Conservation (phyloP, 2,113 vertebrate species). For the Epinephelus lanceolatus region DNA sequence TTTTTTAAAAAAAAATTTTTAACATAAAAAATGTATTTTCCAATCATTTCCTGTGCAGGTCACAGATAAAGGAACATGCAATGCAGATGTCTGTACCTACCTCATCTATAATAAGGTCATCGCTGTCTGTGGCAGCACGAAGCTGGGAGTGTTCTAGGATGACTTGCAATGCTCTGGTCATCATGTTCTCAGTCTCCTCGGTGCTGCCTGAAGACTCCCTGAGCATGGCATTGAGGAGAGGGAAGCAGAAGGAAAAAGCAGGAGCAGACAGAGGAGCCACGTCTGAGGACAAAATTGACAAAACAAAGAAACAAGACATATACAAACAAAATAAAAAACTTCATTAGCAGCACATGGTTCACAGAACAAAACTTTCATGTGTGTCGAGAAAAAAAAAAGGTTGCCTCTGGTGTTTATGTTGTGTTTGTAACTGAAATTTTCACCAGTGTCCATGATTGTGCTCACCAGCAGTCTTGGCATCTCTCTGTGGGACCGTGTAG, state of each 20-base stretch:
- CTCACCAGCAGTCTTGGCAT: slow-evolving; percentile 84
- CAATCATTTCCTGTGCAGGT: not conserved
- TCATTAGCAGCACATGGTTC: not conserved
- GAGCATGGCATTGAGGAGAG: slow-evolving; percentile 92
- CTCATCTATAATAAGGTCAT: slow-evolving; percentile 88
- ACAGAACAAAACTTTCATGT: not conserved
- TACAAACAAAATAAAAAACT: too few relatives aligned
- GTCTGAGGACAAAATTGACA: slow-evolving; percentile 53
- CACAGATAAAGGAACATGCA: not conserved
- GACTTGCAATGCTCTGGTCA: slow-evolving; percentile 90
- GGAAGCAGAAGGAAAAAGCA: slow-evolving; percentile 92
- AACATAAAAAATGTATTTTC: not conserved
- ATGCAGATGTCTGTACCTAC: slow-evolving; percentile 67
- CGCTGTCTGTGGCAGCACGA: slow-evolving; percentile 79
- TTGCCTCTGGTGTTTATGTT: too few relatives aligned
- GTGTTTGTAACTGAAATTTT: too few relatives aligned
- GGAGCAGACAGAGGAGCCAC: slow-evolving; percentile 78
- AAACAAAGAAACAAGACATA: not conserved
- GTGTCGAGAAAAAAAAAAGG: too few relatives aligned
- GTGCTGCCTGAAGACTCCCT: slow-evolving; percentile 86
- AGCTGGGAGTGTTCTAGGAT: slow-evolving; percentile 91
- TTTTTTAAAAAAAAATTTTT: not conserved
- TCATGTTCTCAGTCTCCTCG: slow-evolving; percentile 87
- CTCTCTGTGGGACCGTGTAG: slow-evolving; percentile 87
- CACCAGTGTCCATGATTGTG: too few relatives aligned